Evolutionary conservation across 2,888 invertebrate species (phyloP).

Genomic region (Dione vanillae): DNA sequence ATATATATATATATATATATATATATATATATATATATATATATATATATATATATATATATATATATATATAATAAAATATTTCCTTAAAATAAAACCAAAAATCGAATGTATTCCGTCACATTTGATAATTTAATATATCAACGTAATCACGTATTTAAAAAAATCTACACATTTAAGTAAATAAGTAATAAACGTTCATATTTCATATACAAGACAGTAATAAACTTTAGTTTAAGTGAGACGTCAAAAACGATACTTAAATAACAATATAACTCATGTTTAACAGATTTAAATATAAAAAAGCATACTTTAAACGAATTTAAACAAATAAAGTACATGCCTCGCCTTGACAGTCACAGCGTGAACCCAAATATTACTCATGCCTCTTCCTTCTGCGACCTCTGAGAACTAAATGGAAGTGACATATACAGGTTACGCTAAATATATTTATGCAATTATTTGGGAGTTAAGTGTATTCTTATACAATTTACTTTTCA

Average conservation of each 20-base stretch:
- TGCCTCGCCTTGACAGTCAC: conserved; percentile 62
- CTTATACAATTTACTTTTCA: no score
- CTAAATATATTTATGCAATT: not conserved
- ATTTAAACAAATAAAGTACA: conserved; percentile 67
- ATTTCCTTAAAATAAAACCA: not conserved
- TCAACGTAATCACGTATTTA: not conserved
- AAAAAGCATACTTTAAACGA: conserved; percentile 45
- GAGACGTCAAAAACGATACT: conserved; percentile 54
- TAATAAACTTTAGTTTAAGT: conserved; percentile 40
- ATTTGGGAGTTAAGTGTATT: no score
- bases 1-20: no score
- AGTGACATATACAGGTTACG: not conserved
- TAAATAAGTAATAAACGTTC: conserved; percentile 6
- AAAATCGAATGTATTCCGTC: not conserved
- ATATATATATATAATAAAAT: no score
- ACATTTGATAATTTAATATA: not conserved
- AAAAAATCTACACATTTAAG: not conserved
- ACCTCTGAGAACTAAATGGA: conserved; percentile 18
- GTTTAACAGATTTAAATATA: conserved; percentile 39
- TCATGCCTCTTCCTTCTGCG: conserved; percentile 50
- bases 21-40: no score
- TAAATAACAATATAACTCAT: conserved; percentile 42
- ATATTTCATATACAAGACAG: conserved; percentile 21
- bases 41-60: no score
- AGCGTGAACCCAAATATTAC: conserved; percentile 73